phyloP scores from a whole-genome alignment of 2,113 vertebrate species.

The Leptosomus discolor region DNA sequence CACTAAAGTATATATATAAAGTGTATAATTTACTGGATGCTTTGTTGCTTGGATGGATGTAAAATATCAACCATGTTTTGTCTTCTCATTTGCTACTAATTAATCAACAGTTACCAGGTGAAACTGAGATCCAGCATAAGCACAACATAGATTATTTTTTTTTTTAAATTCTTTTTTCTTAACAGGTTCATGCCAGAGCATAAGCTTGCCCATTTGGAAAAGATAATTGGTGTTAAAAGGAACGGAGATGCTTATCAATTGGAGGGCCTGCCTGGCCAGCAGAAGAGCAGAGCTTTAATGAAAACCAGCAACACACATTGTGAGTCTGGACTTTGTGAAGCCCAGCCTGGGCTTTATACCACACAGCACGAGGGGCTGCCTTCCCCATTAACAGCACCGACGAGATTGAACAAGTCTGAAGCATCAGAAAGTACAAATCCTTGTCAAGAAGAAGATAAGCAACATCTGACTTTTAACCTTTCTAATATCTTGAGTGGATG shows the following conservation, averaged over 20 bases:
- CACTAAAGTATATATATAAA: neutral
- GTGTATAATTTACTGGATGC: neutral
- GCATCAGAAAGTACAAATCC: conserved; percentile 40
- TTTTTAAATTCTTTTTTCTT: neutral
- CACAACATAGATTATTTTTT: neutral
- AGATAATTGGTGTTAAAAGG: conserved; percentile 42
- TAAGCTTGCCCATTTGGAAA: conserved; percentile 69
- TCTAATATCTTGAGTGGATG: neutral
- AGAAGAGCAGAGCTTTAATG: conserved; percentile 26
- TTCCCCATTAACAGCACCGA: neutral
- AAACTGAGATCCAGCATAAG: neutral
- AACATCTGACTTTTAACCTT: conserved; percentile 41
- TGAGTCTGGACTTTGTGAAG: conserved; percentile 20
- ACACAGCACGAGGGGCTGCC: conserved; percentile 23
- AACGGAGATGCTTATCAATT: neutral
- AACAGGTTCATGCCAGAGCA: conserved; percentile 83
- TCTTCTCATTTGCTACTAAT: neutral
- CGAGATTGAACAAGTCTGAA: neutral
- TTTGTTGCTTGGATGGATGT: neutral
- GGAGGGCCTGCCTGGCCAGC: neutral
- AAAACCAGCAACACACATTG: neutral
- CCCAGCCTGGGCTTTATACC: conserved; percentile 3
- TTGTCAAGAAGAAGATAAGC: conserved; percentile 48
- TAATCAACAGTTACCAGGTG: neutral
- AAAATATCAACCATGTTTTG: neutral